Conservation (phyloP, 2,113 vertebrate genomes). For the Tympanuchus pallidicinctus region DNA sequence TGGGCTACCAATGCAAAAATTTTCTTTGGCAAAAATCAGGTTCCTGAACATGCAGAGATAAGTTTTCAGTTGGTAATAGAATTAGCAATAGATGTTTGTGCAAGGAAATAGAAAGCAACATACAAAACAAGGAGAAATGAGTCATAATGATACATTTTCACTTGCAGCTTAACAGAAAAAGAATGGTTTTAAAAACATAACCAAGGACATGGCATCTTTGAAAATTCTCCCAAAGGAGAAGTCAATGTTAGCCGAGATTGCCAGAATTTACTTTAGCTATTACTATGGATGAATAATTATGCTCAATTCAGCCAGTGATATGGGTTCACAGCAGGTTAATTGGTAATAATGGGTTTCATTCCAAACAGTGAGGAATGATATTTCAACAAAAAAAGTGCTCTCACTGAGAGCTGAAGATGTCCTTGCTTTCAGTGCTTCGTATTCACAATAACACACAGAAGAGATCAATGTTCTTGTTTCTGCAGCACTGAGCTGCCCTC, state of each 20-base stretch:
- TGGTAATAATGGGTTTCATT: constrained; percentile 86
- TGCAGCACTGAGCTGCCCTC: neutral
- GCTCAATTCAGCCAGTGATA: constrained; percentile 83
- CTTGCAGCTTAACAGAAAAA: constrained; percentile 28
- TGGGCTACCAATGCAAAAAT: neutral
- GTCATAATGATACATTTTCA: constrained; percentile 39
- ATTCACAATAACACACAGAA: neutral
- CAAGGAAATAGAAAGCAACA: constrained; percentile 16
- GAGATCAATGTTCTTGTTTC: neutral
- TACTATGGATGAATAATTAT: constrained; percentile 88
- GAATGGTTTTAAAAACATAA: constrained; percentile 61
- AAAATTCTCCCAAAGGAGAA: constrained; percentile 74
- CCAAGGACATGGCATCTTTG: constrained; percentile 78
- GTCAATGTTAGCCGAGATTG: constrained; percentile 69
- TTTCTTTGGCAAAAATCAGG: neutral
- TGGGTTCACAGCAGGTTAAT: constrained; percentile 88
- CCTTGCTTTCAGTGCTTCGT: constrained; percentile 4
- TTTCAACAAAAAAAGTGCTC: constrained; percentile 70
- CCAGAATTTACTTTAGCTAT: constrained; percentile 85
- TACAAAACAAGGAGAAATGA: constrained; percentile 26
- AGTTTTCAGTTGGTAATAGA: constrained; percentile 42
- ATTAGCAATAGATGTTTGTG: constrained; percentile 42
- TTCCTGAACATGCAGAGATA: constrained; percentile 20
- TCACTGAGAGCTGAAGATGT: constrained; percentile 33
- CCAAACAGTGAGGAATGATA: constrained; percentile 80